Conservation (phyloP, 2,888 invertebrate species). For the Noctua fimbriata region DNA sequence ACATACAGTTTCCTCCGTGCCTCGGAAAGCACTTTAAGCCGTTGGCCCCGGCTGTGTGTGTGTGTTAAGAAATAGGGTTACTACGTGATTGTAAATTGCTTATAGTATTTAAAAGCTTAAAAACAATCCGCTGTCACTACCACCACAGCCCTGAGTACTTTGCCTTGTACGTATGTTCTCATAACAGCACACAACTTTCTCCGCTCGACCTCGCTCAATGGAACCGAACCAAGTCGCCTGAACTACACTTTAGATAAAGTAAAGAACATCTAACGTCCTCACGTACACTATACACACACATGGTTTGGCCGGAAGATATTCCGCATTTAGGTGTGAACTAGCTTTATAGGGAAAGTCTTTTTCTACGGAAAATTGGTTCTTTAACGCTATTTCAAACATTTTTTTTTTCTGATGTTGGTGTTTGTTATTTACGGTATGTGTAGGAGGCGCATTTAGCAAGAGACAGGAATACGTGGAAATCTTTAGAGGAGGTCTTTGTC, state of each 20-base stretch:
- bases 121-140: slow-evolving; percentile 24
- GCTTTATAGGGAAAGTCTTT: not conserved
- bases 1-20: too few relatives aligned
- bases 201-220: slow-evolving; percentile 62
- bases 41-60: too few relatives aligned
- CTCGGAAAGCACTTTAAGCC: too few relatives aligned
- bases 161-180: slow-evolving; percentile 52
- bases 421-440: not conserved
- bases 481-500: too few relatives aligned
- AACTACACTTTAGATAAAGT: not conserved
- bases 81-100: not conserved
- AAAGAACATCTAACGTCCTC: slow-evolving; percentile 23
- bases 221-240: slow-evolving; percentile 42
- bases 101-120: not conserved
- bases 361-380: not conserved
- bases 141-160: slow-evolving; percentile 30
- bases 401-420: not conserved
- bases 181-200: slow-evolving; percentile 63
- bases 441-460: not conserved
- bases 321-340: not conserved
- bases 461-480: too few relatives aligned
- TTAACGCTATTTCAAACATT: not conserved
- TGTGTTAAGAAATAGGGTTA: too few relatives aligned
- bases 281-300: not conserved
- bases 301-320: not conserved